phyloP scores from a whole-genome alignment of 2,113 vertebrate genomes.

The Sapajus apella region DNA sequence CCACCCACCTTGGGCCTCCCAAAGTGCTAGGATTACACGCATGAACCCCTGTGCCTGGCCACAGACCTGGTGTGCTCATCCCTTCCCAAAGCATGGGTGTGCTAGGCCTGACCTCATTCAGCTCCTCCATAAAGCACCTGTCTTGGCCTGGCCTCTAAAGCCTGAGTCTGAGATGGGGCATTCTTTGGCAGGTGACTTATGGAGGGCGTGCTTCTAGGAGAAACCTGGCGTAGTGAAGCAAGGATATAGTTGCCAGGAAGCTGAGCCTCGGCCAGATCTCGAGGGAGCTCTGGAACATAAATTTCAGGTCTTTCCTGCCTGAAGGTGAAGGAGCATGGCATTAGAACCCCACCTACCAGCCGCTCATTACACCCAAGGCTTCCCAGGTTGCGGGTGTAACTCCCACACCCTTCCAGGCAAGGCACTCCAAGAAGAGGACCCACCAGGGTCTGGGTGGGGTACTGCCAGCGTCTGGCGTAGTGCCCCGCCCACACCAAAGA shows the following conservation, averaged over 20 bases:
- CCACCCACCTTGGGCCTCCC: too few species aligned
- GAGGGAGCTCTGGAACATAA: neutral
- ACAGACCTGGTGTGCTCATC: neutral
- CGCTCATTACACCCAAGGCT: neutral
- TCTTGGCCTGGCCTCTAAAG: neutral
- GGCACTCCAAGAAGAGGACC: neutral
- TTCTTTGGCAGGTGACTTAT: neutral
- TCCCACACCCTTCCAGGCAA: neutral
- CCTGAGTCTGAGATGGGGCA: neutral
- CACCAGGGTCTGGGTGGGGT: neutral
- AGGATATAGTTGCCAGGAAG: neutral
- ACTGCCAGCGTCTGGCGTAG: neutral
- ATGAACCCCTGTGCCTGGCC: neutral
- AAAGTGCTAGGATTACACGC: too few species aligned
- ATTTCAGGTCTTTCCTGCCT: neutral
- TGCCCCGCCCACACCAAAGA: neutral
- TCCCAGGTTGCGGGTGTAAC: neutral
- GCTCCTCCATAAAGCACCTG: neutral
- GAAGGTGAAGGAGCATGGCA: neutral
- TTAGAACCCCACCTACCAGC: neutral
- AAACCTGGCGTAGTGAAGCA: neutral
- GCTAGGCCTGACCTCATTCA: neutral
- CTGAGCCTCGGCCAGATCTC: neutral
- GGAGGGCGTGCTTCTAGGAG: neutral
- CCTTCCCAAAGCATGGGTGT: fast-evolving